phyloP scores from a whole-genome alignment of 2,113 vertebrate species.

The Takifugu flavidus region DNA sequence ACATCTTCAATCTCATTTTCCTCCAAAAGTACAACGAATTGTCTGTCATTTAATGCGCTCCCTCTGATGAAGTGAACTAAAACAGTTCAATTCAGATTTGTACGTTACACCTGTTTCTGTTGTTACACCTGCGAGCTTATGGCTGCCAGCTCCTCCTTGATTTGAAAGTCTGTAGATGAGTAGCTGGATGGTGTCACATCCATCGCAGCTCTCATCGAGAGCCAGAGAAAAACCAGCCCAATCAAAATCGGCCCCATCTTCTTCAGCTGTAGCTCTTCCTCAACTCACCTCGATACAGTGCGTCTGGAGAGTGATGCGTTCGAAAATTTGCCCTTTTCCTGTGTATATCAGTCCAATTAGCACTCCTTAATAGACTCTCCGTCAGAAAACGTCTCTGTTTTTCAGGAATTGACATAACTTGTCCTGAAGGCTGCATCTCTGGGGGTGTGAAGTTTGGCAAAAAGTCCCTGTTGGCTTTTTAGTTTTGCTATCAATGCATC shows the following conservation, averaged over 20 bases:
- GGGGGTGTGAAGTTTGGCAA: background rate
- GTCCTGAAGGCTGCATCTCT: background rate
- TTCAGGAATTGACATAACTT: background rate
- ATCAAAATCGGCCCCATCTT: background rate
- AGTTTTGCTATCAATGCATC: background rate
- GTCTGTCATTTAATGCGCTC: too few relatives aligned
- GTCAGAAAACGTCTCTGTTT: background rate
- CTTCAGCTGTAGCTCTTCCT: too few relatives aligned
- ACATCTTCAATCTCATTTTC: too few relatives aligned
- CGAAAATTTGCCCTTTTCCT: background rate
- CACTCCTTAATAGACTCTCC: background rate
- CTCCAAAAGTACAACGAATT: too few relatives aligned
- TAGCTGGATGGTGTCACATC: background rate
- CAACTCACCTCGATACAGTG: too few relatives aligned
- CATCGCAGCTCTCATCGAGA: background rate
- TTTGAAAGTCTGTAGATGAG: background rate
- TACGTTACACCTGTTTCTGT: too few relatives aligned
- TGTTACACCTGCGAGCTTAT: too few relatives aligned
- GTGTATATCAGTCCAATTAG: background rate
- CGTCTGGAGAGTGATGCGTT: background rate
- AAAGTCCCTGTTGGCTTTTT: background rate
- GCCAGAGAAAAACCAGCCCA: background rate
- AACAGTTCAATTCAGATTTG: too few relatives aligned
- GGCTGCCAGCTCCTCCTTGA: too few relatives aligned
- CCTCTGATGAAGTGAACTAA: too few relatives aligned